These are phyloP conservation scores for Clarias fuscus DNA, from an alignment of 2,797 vertebrate species.

Conservation along the genomic window DNA sequence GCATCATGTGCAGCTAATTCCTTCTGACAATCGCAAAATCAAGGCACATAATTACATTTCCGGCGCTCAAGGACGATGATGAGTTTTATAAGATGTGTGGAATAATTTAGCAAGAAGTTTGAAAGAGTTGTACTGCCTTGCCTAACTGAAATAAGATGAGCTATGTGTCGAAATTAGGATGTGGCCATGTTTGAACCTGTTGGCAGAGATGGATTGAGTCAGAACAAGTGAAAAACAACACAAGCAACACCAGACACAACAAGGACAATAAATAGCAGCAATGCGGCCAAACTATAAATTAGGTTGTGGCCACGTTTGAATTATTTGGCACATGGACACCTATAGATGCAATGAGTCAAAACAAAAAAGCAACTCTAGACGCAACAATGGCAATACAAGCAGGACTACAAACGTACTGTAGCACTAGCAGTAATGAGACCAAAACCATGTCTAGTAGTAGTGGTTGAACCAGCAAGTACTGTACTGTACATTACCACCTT, in stretches of 20 bases:
- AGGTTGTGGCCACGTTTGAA: slow-evolving; percentile 6
- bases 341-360: neutral
- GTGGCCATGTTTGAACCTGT: neutral
- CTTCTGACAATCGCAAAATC: slow-evolving; percentile 53
- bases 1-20: slow-evolving; percentile 52
- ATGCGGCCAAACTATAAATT: neutral
- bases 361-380: neutral
- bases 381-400: neutral
- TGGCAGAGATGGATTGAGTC: neutral
- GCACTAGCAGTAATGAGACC: neutral
- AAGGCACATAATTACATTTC: slow-evolving; percentile 51
- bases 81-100: neutral
- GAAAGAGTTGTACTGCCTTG: neutral
- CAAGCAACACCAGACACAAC: neutral
- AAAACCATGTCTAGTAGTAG: neutral
- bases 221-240: neutral
- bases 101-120: slow-evolving; percentile 20
- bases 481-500: neutral
- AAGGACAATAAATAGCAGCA: neutral
- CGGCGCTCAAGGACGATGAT: slow-evolving; percentile 16
- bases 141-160: neutral
- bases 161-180: neutral
- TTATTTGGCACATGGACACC: neutral
- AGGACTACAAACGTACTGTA: neutral
- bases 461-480: neutral